Evolutionary conservation across 2,113 vertebrate species (phyloP).

Genomic region (Gnathonemus echidnorhynchus): DNA sequence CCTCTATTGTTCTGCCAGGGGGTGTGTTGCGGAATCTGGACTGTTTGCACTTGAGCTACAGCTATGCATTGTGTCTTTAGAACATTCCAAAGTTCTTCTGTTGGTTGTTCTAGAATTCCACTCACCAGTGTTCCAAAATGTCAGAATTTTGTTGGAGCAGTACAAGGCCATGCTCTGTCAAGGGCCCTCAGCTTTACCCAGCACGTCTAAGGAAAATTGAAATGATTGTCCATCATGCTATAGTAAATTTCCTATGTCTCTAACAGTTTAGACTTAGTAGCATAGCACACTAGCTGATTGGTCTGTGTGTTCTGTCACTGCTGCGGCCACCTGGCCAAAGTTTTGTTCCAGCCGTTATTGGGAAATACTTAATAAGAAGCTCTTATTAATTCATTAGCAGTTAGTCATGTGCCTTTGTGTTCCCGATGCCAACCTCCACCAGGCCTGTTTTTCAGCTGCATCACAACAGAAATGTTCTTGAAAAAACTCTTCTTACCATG

Average conservation of each 20-base stretch:
- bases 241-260: neutral
- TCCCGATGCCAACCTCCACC: constrained; percentile 42
- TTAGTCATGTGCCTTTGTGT: constrained; percentile 34
- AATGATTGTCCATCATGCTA: neutral
- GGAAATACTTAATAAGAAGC: neutral
- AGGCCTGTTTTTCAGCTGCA: constrained; percentile 47
- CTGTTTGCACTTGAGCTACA: neutral
- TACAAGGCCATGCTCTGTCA: neutral
- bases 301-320: neutral
- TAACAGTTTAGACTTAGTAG: neutral
- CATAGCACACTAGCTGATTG: neutral
- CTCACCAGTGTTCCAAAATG: neutral
- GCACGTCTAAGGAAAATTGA: neutral
- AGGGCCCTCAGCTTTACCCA: neutral
- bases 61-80: neutral
- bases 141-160: neutral
- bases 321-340: neutral
- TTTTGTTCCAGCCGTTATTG: neutral
- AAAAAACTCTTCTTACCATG: constrained; percentile 41
- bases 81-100: neutral
- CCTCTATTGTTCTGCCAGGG: neutral
- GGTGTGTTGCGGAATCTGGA: neutral
- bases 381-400: neutral
- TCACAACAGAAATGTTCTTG: constrained; percentile 46
- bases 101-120: neutral